Percentiles rank a stretch among this genome's conserved stretches.
phyloP scores from a whole-genome alignment of 2,888 invertebrate species.

The Sicus ferrugineus region DNA sequence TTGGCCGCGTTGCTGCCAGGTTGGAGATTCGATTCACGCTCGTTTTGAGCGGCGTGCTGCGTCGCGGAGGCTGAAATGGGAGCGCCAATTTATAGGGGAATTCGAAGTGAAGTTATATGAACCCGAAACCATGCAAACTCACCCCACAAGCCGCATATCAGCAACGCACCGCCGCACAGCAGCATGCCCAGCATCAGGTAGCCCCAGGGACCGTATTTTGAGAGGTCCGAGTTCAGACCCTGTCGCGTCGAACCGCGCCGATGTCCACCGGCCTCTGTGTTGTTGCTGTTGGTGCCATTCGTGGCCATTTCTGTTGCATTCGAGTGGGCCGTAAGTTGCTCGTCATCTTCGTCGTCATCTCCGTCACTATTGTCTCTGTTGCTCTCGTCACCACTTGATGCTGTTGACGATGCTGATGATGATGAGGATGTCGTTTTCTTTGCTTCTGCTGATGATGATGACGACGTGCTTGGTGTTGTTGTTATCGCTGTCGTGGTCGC shows the following conservation, averaged over 20 bases:
- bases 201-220: constrained; percentile 78
- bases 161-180: constrained; percentile 73
- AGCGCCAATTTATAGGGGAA: background rate
- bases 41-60: constrained; percentile 61
- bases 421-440: too few relatives aligned
- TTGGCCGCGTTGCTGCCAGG: constrained; percentile 38
- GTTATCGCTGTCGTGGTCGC: background rate
- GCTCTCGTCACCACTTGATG: background rate
- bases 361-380: background rate
- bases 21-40: constrained; percentile 59
- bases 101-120: background rate
- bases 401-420: too few relatives aligned
- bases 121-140: constrained; percentile 42
- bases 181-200: constrained; percentile 77
- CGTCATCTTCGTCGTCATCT: constrained; percentile 7
- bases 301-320: constrained; percentile 21
- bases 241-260: constrained; percentile 58
- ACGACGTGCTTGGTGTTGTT: too few relatives aligned
- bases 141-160: constrained; percentile 76
- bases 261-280: constrained; percentile 40
- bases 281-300: constrained; percentile 31
- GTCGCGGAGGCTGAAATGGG: constrained; percentile 62
- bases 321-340: constrained; percentile 42
- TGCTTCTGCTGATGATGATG: too few relatives aligned
- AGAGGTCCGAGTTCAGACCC: constrained; percentile 69